Base-by-base conservation (phyloP, 2,113 vertebrate genomes). In the Odontesthes bonariensis region DNA sequence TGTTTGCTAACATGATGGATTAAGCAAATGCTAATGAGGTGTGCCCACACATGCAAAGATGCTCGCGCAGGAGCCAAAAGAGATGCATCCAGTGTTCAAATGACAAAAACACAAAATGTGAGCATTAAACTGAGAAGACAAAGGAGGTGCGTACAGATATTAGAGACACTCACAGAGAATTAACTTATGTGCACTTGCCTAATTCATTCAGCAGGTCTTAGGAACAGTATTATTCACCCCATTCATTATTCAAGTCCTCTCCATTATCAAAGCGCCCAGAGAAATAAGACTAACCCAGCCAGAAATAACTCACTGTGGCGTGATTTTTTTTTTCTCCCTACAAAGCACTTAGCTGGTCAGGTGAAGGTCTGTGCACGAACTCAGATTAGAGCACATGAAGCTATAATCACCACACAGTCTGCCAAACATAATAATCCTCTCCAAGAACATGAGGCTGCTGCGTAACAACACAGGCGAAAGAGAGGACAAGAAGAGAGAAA, bases 161-260 rank as follows among this genome's bases (percentile, higher is more conserved):
- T 77, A 69, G 59, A 82, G 70, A 69, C 73, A 70, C 73, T 73
- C 60, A 58, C 51, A 84, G 73, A 86, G 33, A 80, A 70, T 73
- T 81, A 72, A 72, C 77, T 78, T 84, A 66, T 77, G 55, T 63
- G 54, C 65, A 73, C 72, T 87, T 79, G 73, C 64, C 84, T 87
- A 89, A 90, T 90, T 91, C 84, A 86, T 80, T 65, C 76, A 65
- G 69, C 8, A 16, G 59, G 81, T 87, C 70, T 77, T 79, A 88
- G 72, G 81, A 91, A 88, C 71, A 81, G 81, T 90, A 90, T 91
- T 88, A 93, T 91, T 87, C 82, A 82, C 78, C 49, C 38, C 82
- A 92, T 94, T 90, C 88, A 93, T 93, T 90, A 94, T 94, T 93
- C 86, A 94, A 77, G 57, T 89, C 72, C 12, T 88, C 91, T 92